Percentiles rank a stretch among this genome's conserved stretches.
Conservation (phyloP, 92 coral and sea anemone genomes). For the Heliopora coerulea region DNA sequence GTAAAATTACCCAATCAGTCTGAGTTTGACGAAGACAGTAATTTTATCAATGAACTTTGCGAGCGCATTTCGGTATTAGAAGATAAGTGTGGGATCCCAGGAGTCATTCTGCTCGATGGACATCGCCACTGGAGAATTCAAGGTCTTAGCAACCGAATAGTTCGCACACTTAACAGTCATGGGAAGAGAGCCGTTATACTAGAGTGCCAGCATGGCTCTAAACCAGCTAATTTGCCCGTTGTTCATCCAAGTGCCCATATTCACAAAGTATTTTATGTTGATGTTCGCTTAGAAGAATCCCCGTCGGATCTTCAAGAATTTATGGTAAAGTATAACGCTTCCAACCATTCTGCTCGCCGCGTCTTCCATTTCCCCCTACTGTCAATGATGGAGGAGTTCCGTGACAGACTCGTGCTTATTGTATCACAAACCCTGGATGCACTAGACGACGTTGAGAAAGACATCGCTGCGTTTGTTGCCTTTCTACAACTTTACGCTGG, state of each 20-base stretch:
- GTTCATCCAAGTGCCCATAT: conserved; percentile 53
- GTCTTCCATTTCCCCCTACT: conserved; percentile 88
- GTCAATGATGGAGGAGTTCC: conserved; percentile 69
- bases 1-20: conserved; percentile 50
- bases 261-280: conserved; percentile 59
- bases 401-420: conserved; percentile 59
- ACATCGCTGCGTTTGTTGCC: conserved; percentile 77
- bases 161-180: conserved; percentile 56
- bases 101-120: conserved; percentile 74
- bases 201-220: conserved; percentile 70
- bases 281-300: conserved; percentile 75
- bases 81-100: conserved; percentile 65
- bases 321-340: conserved; percentile 59
- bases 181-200: conserved; percentile 71
- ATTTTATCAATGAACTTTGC: conserved; percentile 58
- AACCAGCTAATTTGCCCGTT: not conserved
- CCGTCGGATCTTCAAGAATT: conserved; percentile 65
- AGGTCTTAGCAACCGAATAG: conserved; percentile 58
- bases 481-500: conserved; percentile 73
- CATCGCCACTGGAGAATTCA: conserved; percentile 65
- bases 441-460: conserved; percentile 54
- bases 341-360: conserved; percentile 49
- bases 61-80: conserved; percentile 63
- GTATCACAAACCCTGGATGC: conserved; percentile 62
- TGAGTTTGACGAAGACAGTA: conserved; percentile 67